Base-by-base conservation (phyloP, 1,140 invertebrate genomes). In the Lepidostoma basale region DNA sequence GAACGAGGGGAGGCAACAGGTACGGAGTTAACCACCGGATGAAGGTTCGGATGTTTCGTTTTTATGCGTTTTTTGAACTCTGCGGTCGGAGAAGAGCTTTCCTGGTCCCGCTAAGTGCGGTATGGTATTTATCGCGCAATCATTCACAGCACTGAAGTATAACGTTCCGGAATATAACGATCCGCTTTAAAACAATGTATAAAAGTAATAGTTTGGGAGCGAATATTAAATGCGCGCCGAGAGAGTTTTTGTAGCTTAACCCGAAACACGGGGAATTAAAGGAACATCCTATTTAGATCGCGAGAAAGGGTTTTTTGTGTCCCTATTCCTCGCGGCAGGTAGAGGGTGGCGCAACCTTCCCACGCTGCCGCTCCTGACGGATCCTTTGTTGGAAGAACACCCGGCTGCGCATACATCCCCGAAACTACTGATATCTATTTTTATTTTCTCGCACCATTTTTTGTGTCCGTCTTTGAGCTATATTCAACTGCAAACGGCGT, bases 21-120 rank as follows among this genome's bases (percentile, higher is more conserved):
- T 71, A 71, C 65, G 20, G 49, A 58, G 26, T 56, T 62, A 67
- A 63, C 65, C 70, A 68, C 70, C 70, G 70, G 70, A 72, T 72
- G 65, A 63, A 71, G 59, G 45, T 66, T 67, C 25, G 64, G 64
- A 59, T 67, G 54, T 54, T 59, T 67, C 54, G 39, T 59, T 67
- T 67, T 67, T 45, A 67, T 67, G 64, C 44, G 64, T 67, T 67
- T 59, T 59, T 67, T 67, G 64, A 67, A 67, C 64, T 59, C 54
- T 59, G 52, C 39, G 54, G 64, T 67, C 30, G 54, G 36, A 33
- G 60, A 54, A 67, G 42, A 67, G 64, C 42, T 56, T 66, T 54
- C 60, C 16, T 47, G 45, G 62, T 56, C 28, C 52, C 52, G 52
- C 52, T 56, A 56, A 56, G 52, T 56, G 52, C 52, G 28, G 52